Evolutionary conservation across 1,140 invertebrate species (phyloP).

Genomic region (Lutraria rhynchaena): DNA sequence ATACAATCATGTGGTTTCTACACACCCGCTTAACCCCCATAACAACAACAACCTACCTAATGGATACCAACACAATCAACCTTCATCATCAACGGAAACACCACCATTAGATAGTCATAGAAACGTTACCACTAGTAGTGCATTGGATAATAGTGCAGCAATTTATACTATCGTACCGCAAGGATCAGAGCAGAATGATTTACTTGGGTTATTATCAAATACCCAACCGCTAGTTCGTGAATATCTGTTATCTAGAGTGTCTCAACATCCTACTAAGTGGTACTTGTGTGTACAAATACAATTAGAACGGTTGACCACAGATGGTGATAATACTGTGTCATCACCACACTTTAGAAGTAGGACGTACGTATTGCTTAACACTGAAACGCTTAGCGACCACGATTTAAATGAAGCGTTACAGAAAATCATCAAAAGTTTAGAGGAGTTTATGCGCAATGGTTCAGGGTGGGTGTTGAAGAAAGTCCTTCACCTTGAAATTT

Average conservation of each 20-base stretch:
- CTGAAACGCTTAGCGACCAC: neutral
- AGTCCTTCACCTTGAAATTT: conserved; percentile 6
- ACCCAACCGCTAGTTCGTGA: neutral
- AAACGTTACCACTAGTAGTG: too few relatives aligned
- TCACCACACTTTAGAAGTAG: conserved; percentile 15
- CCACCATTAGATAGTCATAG: too few relatives aligned
- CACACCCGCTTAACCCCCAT: too few relatives aligned
- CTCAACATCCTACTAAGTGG: neutral
- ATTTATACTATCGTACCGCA: neutral
- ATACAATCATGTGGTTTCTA: too few relatives aligned
- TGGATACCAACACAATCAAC: too few relatives aligned
- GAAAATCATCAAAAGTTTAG: conserved; percentile 5
- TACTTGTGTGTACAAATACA: conserved; percentile 17
- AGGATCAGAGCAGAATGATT: neutral
- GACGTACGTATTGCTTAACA: neutral
- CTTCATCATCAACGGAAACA: too few relatives aligned
- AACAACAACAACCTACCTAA: too few relatives aligned
- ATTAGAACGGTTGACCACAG: neutral
- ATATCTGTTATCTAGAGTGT: neutral
- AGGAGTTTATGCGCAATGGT: neutral
- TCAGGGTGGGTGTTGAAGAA: conserved; percentile 16
- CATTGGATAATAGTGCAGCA: neutral
- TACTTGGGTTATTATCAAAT: conserved; percentile 6
- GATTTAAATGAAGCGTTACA: conserved; percentile 34
- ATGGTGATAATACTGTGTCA: neutral